Conservation (phyloP, 2,888 invertebrate genomes). For the Empis livida region DNA sequence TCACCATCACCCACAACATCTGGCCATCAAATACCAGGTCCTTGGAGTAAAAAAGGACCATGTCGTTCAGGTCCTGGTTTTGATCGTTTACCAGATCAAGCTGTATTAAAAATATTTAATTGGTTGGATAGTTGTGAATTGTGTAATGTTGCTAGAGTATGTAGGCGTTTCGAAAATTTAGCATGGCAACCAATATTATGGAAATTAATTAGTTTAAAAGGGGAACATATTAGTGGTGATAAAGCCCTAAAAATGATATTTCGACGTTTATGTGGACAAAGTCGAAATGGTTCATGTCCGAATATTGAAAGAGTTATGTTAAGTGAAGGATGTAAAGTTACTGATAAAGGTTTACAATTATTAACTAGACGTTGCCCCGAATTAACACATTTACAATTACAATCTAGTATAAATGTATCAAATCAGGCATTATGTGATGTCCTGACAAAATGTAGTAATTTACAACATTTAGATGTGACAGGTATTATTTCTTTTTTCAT, state of each 20-base stretch:
- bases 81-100: constrained; percentile 52
- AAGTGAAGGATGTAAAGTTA: constrained; percentile 55
- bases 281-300: constrained; percentile 52
- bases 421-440: constrained; percentile 68
- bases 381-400: constrained; percentile 66
- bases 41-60: constrained; percentile 34
- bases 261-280: constrained; percentile 50
- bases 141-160: constrained; percentile 61
- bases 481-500: constrained; percentile 46
- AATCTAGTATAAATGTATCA: constrained; percentile 59
- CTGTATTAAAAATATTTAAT: constrained; percentile 54
- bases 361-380: constrained; percentile 70
- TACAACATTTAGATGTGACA: constrained; percentile 75
- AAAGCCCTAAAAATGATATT: constrained; percentile 50
- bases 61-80: constrained; percentile 38
- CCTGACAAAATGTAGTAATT: constrained; percentile 61
- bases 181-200: constrained; percentile 68
- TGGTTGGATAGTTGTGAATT: constrained; percentile 58
- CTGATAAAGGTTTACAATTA: constrained; percentile 63
- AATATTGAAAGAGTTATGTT: constrained; percentile 53
- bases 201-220: constrained; percentile 51
- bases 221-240: constrained; percentile 46
- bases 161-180: constrained; percentile 59
- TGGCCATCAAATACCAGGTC: constrained; percentile 21
- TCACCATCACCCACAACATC: constrained; percentile 39